Evolutionary conservation across 2,888 invertebrate species (phyloP), one percentile per base, ranked within the genome.

Genomic region (Caenorhabditis sp.): DNA sequence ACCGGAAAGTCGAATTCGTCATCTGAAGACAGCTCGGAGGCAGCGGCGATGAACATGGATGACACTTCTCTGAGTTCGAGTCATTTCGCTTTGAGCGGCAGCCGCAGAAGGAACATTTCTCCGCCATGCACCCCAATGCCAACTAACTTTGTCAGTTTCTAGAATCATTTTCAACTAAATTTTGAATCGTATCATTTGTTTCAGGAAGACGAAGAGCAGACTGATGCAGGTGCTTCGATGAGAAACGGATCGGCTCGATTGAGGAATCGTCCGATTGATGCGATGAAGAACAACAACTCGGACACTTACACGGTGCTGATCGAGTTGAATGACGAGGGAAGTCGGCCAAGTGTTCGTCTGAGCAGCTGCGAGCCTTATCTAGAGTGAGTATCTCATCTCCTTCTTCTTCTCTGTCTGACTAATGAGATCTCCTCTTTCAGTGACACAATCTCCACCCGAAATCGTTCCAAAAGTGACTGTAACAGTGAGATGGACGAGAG

Each of bases 271-370:
- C 80, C 83, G 20, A 32, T 28, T 2, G 67, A 78, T 20, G 44
- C 40, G 0, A 44, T 2, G 13, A 68, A 72, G 22, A 69, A 78
- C 37, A 71, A 67, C 40, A 72, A 71, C 44, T 56, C 69, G n/a
- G 86, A 85, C 53, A 86, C 86, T 2, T 86, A 86, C 61, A 86
- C 86, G 3, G 86, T 86, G 9, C 78, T 91, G 56, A 91, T 91
- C 51, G 90, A 91, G 79, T 74, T 90, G 44, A 85, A 87, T 15
- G 91, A 90, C 65, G 87, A 88, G 55, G 87, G 88, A 35, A 82
- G 83, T 47, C 84, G 91, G n/a, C 91, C 91, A 37, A 87, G 87
- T 28, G 90, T 91, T n/a, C 68, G 89, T n/a, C 79, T 88, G 15
- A 80, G 83, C 24, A 83, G 72, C 32, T 85, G 87, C 67, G 87